Conservation (phyloP, 2,113 vertebrate genomes). For the Spea bombifrons region DNA sequence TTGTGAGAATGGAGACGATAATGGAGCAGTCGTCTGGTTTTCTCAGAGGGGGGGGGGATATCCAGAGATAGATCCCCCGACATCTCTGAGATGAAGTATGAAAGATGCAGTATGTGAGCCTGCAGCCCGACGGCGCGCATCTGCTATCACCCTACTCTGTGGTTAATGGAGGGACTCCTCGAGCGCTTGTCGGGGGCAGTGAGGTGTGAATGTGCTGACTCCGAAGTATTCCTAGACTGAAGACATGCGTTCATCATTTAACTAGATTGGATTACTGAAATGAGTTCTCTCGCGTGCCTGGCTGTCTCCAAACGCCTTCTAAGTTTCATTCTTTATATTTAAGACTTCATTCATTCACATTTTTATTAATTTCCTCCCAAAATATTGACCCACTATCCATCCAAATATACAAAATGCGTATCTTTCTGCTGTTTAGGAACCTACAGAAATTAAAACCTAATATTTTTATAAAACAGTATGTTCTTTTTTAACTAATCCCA, state of each 20-base stretch:
- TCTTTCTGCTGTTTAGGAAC: no score
- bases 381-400: no score
- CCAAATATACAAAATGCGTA: no score
- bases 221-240: not conserved
- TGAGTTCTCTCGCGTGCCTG: slow-evolving; percentile 13
- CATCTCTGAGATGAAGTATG: not conserved
- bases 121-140: not conserved
- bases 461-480: no score
- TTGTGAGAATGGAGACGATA: no score
- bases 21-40: no score
- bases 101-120: not conserved
- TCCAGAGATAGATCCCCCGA: not conserved
- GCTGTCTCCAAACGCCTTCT: not conserved
- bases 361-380: no score
- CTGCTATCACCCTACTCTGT: not conserved
- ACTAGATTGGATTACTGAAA: not conserved
- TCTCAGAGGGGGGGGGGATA: no score
- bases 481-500: no score
- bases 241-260: not conserved
- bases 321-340: not conserved
- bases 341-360: no score
- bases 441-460: no score
- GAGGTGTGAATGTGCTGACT: slow-evolving; percentile 34
- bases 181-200: slow-evolving; percentile 17
- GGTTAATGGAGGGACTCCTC: slow-evolving; percentile 17